Conservation (phyloP, 2,888 invertebrate species). For the Autographa pulchrina region DNA sequence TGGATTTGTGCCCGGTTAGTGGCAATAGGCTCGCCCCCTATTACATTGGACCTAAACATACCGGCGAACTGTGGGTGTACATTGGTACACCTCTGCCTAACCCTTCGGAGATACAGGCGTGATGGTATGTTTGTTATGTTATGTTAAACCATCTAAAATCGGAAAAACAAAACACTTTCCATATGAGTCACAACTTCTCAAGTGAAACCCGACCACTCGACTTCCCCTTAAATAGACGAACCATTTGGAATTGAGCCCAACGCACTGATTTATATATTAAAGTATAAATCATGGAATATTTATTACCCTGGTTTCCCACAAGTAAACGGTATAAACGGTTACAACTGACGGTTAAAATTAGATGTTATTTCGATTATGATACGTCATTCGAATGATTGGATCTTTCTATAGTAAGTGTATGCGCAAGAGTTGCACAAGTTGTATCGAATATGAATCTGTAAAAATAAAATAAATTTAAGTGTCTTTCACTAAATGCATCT, state of each 20-base stretch:
- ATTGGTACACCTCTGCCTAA: no score
- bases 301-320: conserved; percentile 42
- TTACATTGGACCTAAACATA: no score
- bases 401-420: conserved; percentile 8
- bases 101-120: no score
- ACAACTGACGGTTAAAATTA: conserved; percentile 50
- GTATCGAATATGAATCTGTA: no score
- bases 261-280: conserved; percentile 38
- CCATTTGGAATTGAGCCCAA: conserved; percentile 42
- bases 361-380: conserved; percentile 39
- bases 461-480: no score
- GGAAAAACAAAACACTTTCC: background rate
- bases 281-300: conserved; percentile 53
- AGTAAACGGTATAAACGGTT: conserved; percentile 27
- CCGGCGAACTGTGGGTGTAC: no score
- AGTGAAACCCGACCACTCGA: conserved; percentile 33
- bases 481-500: no score
- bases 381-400: conserved; percentile 16
- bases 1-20: no score
- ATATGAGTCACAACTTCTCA: conserved; percentile 22
- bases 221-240: conserved; percentile 11
- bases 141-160: background rate
- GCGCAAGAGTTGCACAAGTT: conserved; percentile 17
- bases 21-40: no score
- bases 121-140: no score